Percentiles rank a stretch among this genome's conserved stretches.
These are phyloP conservation scores for Mionectes macconnelli DNA, from an alignment of 2,113 vertebrate genomes.

Conservation along the genomic window DNA sequence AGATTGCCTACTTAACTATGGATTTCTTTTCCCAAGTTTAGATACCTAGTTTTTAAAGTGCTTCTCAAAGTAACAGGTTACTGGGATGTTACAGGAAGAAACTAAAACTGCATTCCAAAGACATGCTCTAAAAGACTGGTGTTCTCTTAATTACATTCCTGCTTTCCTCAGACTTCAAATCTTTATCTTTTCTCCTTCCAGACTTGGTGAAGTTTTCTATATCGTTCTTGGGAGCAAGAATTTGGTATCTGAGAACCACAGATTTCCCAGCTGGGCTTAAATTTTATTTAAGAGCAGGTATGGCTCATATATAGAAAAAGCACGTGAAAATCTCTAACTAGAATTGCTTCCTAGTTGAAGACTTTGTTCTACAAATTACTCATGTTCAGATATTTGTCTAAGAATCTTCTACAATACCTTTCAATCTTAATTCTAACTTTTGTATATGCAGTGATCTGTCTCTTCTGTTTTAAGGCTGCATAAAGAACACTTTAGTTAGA, in stretches of 20 bases:
- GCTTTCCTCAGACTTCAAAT: background rate
- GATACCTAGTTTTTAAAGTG: background rate
- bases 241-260: background rate
- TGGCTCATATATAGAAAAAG: background rate
- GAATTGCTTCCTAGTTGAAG: background rate
- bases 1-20: background rate
- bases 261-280: background rate
- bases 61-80: background rate
- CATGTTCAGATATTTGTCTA: background rate
- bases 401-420: background rate
- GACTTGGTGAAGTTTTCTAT: background rate
- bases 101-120: background rate
- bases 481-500: background rate
- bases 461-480: background rate
- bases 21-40: background rate
- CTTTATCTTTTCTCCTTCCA: background rate
- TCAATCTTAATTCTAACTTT: background rate
- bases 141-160: background rate
- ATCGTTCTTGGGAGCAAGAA: background rate
- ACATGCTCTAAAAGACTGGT: background rate
- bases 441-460: background rate
- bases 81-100: background rate
- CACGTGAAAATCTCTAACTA: background rate
- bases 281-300: background rate
- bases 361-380: background rate